A percentile compares a stretch with the other conserved stretches of the same genome.
Conservation (phyloP, 64 coral and sea anemone species). For the Exaiptasia diaphana region DNA sequence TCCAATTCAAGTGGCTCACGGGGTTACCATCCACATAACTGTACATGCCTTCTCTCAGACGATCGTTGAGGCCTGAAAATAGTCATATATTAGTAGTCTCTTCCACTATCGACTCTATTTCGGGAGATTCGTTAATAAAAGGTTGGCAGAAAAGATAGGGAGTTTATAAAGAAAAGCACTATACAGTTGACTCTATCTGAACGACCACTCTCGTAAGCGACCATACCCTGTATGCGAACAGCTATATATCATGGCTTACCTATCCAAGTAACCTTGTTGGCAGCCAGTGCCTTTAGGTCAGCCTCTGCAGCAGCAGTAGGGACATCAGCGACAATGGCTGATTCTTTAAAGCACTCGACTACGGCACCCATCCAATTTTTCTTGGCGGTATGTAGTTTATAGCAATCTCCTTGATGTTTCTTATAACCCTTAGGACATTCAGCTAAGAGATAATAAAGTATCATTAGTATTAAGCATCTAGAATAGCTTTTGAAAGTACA, state of each 20-base stretch:
- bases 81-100: too few relatives aligned
- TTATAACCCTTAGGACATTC: conserved; percentile 37
- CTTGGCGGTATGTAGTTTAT: conserved; percentile 28
- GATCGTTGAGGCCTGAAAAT: conserved; percentile 43
- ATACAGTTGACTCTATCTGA: too few relatives aligned
- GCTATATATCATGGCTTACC: too few relatives aligned
- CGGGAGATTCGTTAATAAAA: too few relatives aligned
- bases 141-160: too few relatives aligned
- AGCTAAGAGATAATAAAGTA: not conserved
- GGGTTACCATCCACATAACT: conserved; percentile 48
- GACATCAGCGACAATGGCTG: conserved; percentile 24
- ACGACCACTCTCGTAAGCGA: too few relatives aligned
- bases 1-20: conserved; percentile 71
- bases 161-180: too few relatives aligned
- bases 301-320: not conserved
- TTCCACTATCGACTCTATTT: too few relatives aligned
- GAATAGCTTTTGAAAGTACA: too few relatives aligned
- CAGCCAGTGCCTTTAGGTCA: not conserved
- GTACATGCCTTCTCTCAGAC: conserved; percentile 51
- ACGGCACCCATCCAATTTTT: conserved; percentile 56
- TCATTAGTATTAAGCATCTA: too few relatives aligned
- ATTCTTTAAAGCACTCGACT: conserved; percentile 42
- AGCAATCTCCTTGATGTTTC: conserved; percentile 35
- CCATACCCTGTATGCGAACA: too few relatives aligned
- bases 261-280: not conserved